phyloP scores from a whole-genome alignment of 2,888 invertebrate species.

The Lasioglossum calceatum region DNA sequence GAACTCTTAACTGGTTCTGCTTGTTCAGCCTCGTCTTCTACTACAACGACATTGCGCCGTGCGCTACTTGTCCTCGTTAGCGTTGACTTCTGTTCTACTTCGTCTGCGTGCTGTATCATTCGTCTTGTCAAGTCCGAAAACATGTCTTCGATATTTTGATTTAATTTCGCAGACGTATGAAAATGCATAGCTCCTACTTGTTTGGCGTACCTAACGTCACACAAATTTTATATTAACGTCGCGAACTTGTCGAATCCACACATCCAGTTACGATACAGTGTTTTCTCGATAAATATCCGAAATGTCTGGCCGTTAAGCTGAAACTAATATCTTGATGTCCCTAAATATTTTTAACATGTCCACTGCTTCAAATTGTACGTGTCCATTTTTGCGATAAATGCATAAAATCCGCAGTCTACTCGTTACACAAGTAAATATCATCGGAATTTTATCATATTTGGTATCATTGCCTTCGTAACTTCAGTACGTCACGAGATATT shows the following conservation, averaged over 20 bases:
- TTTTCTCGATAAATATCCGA: too few relatives aligned
- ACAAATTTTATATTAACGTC: background rate
- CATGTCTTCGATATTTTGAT: slow-evolving; percentile 95
- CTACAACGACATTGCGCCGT: slow-evolving; percentile 84
- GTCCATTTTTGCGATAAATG: too few relatives aligned
- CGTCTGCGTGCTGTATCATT: slow-evolving; percentile 87
- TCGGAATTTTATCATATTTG: too few relatives aligned
- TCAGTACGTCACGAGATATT: too few relatives aligned
- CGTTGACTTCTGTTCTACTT: slow-evolving; percentile 78
- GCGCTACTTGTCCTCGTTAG: slow-evolving; percentile 83
- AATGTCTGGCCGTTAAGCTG: too few relatives aligned
- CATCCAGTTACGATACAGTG: background rate
- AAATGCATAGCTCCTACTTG: slow-evolving; percentile 97
- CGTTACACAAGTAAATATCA: too few relatives aligned
- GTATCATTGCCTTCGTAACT: too few relatives aligned
- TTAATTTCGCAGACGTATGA: slow-evolving; percentile 96
- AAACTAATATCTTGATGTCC: too few relatives aligned
- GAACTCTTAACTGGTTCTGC: slow-evolving; percentile 79
- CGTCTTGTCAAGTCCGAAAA: slow-evolving; percentile 93
- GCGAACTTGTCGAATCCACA: background rate
- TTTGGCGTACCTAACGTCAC: slow-evolving; percentile 90
- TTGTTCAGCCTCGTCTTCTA: slow-evolving; percentile 83
- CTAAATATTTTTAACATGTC: too few relatives aligned
- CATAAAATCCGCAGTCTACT: too few relatives aligned
- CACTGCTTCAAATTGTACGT: too few relatives aligned